Base-by-base conservation (phyloP, 2,888 invertebrate genomes). In the Eilema sororculum region DNA sequence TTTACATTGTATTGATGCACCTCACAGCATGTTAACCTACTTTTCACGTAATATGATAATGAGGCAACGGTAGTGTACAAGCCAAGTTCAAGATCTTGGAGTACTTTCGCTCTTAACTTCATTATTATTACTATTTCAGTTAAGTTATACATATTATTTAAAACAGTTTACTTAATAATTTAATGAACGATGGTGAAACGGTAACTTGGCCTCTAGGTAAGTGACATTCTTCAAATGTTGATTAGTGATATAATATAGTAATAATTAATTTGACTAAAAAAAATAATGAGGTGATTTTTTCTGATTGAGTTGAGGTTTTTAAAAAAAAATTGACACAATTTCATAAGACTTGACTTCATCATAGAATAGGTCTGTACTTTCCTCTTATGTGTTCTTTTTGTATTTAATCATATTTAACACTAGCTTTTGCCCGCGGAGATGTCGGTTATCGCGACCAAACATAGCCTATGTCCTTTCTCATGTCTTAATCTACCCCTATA, bases 21-120 rank as follows among this genome's bases (percentile, higher is more conserved):
- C 28, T 22, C 28, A 33, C 56, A 66, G n/a, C 52, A 62, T 41
- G 62, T 62, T 70, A 70, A 70, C 67, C 71, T 57, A 71, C 71
- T 71, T 71, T 24, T 41, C 56, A 60, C 59, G 71, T 67, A 67
- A 71, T 46, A 28, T 30, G 33, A 22, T 63, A 41, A 60, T 67
- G 37, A 59, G 20, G 59, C 24, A 9, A 25, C 52, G 64, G 28
- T 52, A 59, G 13, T 65, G 56, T 69, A 59, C 58, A 30, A 62
- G 28, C 28, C 71, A 71, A 71, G 71, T 71, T 71, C 71, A 71
- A 71, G 71, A 25, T 56, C 65, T 65, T 33, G 8, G 30, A 24
- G 28, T 33, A 52, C 68, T 68, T 68, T 64, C 62, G 52, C 57
- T 33, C 56, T 52, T 61, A 52, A 16, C n/a, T 61, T 52, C 8